Percentiles rank a stretch among this genome's conserved stretches.
phyloP scores from a whole-genome alignment of 2,113 vertebrate genomes.

The Podilymbus podiceps region DNA sequence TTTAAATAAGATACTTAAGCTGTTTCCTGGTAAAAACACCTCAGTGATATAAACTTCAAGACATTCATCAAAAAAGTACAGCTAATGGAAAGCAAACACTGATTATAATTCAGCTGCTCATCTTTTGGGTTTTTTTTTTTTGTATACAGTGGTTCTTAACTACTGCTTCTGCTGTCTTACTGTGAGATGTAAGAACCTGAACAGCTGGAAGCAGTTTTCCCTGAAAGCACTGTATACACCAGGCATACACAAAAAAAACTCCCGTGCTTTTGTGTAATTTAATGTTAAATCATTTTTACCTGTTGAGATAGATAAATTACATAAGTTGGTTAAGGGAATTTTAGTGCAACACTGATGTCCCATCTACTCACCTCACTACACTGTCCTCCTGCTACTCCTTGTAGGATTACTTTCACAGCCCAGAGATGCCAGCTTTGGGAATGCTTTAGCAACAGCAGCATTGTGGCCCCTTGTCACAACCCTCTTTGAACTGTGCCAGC shows the following conservation, averaged over 20 bases:
- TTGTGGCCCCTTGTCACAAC: conserved; percentile 17
- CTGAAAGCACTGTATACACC: neutral
- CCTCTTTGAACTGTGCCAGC: neutral
- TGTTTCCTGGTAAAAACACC: neutral
- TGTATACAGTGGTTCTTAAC: neutral
- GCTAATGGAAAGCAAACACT: neutral
- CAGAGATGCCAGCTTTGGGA: neutral
- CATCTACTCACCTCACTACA: neutral
- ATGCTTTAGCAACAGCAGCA: conserved; percentile 14
- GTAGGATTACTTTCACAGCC: neutral
- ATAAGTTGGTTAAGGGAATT: neutral
- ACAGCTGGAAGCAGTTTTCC: neutral
- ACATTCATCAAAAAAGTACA: neutral
- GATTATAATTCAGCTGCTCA: neutral
- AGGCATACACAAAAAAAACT: neutral
- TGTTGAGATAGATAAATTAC: neutral
- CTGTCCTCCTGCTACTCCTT: neutral
- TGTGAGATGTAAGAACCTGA: neutral
- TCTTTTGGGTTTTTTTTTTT: neutral
- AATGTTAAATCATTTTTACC: neutral
- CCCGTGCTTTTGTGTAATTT: neutral
- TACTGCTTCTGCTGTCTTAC: neutral
- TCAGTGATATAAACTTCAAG: neutral
- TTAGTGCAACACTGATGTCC: neutral
- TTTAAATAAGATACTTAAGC: neutral